These are phyloP conservation scores for Columbina picui DNA, from an alignment of 2,113 vertebrate species.

Conservation along the genomic window DNA sequence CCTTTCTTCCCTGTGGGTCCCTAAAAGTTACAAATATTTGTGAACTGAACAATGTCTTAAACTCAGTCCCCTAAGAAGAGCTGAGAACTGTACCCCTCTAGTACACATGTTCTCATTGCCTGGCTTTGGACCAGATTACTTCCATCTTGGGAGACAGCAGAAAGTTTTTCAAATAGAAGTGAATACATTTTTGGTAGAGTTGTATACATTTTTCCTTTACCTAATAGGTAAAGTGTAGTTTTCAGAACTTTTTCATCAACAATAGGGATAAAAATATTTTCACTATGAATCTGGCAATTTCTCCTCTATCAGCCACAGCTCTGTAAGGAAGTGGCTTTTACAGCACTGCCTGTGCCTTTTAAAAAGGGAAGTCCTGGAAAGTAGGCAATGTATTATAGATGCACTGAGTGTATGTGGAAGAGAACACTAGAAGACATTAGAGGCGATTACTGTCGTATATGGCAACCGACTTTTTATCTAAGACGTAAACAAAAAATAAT, in stretches of 20 bases:
- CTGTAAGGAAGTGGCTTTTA: background rate
- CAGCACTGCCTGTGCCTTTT: background rate
- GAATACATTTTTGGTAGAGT: background rate
- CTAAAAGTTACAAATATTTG: slow-evolving; percentile 76
- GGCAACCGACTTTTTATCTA: background rate
- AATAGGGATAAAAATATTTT: slow-evolving; percentile 7
- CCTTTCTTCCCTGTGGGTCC: slow-evolving; percentile 89
- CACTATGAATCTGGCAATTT: background rate
- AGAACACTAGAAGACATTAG: background rate
- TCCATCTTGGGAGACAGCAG: background rate
- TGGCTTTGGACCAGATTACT: background rate
- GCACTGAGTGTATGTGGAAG: background rate
- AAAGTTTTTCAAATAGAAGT: background rate
- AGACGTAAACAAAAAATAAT: background rate
- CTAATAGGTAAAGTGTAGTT: background rate
- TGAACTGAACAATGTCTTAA: slow-evolving; percentile 15
- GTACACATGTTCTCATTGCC: background rate
- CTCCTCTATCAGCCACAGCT: background rate
- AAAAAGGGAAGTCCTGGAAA: slow-evolving; percentile 13
- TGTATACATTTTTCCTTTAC: background rate
- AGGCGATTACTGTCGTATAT: background rate
- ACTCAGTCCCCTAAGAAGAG: background rate
- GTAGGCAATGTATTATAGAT: background rate
- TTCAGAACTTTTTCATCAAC: slow-evolving; percentile 31
- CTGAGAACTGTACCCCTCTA: background rate